Percentiles rank a stretch among this genome's conserved stretches.
Conservation (phyloP, 2,797 vertebrate genomes). For the Chelmon rostratus region DNA sequence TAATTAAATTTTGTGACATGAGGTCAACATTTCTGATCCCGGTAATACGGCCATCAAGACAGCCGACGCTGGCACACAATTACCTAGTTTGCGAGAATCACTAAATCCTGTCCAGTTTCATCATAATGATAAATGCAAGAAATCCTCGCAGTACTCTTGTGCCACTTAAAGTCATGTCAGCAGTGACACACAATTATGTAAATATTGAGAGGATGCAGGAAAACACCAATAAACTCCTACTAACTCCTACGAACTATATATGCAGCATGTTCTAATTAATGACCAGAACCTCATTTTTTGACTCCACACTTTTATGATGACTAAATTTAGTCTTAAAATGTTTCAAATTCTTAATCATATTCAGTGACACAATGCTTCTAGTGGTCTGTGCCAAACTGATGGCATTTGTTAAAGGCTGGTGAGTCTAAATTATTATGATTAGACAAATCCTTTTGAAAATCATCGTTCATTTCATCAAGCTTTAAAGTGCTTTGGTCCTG, state of each 20-base stretch:
- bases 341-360: not conserved
- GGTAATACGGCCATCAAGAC: not conserved
- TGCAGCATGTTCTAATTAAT: not conserved
- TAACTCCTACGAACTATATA: no score
- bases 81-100: not conserved
- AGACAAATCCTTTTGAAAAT: not conserved
- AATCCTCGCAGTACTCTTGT: not conserved
- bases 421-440: not conserved
- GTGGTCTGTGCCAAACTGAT: not conserved
- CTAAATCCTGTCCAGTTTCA: slow-evolving; percentile 11
- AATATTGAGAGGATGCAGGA: not conserved
- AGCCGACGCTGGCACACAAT: not conserved
- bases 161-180: not conserved
- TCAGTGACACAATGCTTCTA: not conserved
- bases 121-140: not conserved
- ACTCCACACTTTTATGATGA: not conserved
- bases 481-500: not conserved
- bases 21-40: no score
- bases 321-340: not conserved
- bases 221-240: not conserved
- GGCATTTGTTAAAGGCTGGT: not conserved
- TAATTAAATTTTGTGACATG: not conserved
- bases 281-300: not conserved
- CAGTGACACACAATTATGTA: not conserved
- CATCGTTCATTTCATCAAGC: not conserved